Conservation (phyloP, 2,888 invertebrate species). For the Ochropleura plecta region DNA sequence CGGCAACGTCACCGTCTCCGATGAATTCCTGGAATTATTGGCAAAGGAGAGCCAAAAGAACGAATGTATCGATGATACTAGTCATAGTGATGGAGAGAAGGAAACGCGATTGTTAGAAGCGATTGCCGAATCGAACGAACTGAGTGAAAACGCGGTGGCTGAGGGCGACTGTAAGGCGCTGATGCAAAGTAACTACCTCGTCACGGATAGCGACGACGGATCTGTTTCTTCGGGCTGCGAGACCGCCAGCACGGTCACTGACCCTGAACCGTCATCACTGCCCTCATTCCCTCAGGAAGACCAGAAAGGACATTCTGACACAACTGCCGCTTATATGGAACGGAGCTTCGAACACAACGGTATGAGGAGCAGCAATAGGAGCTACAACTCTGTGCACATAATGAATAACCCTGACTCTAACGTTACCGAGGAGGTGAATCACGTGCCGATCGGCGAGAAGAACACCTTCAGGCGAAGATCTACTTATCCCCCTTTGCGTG, state of each 20-base stretch:
- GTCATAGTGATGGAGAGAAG: slow-evolving; percentile 78
- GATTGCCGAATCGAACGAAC: slow-evolving; percentile 83
- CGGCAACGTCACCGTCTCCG: slow-evolving; percentile 73
- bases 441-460: slow-evolving; percentile 88
- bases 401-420: slow-evolving; percentile 62
- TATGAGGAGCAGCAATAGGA: slow-evolving; percentile 69
- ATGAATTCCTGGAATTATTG: slow-evolving; percentile 80
- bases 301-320: slow-evolving; percentile 79
- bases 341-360: slow-evolving; percentile 72
- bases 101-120: slow-evolving; percentile 76
- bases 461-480: slow-evolving; percentile 84
- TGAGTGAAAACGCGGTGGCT: slow-evolving; percentile 73
- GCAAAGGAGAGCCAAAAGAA: slow-evolving; percentile 79
- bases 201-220: slow-evolving; percentile 93
- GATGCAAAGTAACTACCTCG: slow-evolving; percentile 89
- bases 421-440: slow-evolving; percentile 81
- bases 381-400: slow-evolving; percentile 74
- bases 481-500: slow-evolving; percentile 85
- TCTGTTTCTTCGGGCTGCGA: slow-evolving; percentile 95
- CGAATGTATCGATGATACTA: slow-evolving; percentile 74
- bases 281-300: slow-evolving; percentile 86
- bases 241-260: slow-evolving; percentile 93
- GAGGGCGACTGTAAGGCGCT: slow-evolving; percentile 75
- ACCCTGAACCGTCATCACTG: slow-evolving; percentile 89
- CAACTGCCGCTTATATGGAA: slow-evolving; percentile 78